A percentile compares a stretch with the other conserved stretches of the same genome.
phyloP scores from a whole-genome alignment of 2,113 vertebrate species.

The Gobius niger region DNA sequence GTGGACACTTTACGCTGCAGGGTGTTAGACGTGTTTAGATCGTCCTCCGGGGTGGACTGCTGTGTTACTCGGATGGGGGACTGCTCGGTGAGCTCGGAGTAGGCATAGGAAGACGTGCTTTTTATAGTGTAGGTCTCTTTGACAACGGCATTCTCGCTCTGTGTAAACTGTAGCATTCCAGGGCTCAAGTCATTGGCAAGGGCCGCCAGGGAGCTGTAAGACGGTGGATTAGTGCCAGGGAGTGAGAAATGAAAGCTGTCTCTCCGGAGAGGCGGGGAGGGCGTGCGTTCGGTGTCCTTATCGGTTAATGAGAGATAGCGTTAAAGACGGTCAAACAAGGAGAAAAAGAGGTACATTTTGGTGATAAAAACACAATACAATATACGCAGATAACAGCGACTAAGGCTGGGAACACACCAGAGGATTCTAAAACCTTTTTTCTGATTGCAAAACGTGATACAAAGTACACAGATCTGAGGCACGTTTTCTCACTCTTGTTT shows the following conservation, averaged over 20 bases:
- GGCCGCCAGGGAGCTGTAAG: constrained; percentile 58
- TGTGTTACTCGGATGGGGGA: constrained; percentile 37
- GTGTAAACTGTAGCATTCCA: constrained; percentile 54
- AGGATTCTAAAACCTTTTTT: no score
- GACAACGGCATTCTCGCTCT: constrained; percentile 62
- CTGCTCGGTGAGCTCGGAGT: constrained; percentile 64
- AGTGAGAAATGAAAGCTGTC: constrained; percentile 80
- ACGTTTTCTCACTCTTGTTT: no score
- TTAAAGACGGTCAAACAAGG: constrained; percentile 74
- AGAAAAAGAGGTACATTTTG: constrained; percentile 9
- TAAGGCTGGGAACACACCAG: background rate
- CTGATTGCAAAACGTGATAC: no score
- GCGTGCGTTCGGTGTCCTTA: constrained; percentile 79
- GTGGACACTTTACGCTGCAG: constrained; percentile 84
- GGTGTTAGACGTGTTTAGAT: constrained; percentile 57
- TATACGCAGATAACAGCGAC: background rate
- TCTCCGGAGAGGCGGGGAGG: constrained; percentile 83
- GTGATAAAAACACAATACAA: constrained; percentile 3
- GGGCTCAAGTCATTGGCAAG: constrained; percentile 50
- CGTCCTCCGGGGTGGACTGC: constrained; percentile 30
- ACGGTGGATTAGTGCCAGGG: constrained; percentile 67
- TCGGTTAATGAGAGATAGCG: constrained; percentile 77
- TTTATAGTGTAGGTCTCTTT: constrained; percentile 77
- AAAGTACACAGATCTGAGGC: no score
- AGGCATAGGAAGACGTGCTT: constrained; percentile 79